phyloP scores from a whole-genome alignment of 2,797 vertebrate species.

The Echiichthys vipera region DNA sequence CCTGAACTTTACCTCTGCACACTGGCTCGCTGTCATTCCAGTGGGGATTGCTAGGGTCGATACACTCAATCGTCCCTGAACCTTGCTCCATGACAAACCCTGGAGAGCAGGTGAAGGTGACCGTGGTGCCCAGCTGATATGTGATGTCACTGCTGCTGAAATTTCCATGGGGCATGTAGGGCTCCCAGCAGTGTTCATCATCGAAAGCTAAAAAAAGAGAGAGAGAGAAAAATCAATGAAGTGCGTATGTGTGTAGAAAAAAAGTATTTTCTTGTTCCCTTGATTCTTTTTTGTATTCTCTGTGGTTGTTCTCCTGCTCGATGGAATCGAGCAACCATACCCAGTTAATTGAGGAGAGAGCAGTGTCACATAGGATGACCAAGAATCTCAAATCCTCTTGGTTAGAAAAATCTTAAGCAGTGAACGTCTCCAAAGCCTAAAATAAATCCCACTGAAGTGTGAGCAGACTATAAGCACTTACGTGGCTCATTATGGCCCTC shows the following conservation, averaged over 20 bases:
- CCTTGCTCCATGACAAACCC: conserved; percentile 92
- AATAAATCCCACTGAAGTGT: conserved; percentile 37
- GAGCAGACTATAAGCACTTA: conserved; percentile 30
- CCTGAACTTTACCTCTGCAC: conserved; percentile 85
- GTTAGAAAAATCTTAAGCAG: conserved; percentile 20
- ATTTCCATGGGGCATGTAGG: conserved; percentile 93
- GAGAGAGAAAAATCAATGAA: background rate
- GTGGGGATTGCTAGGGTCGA: conserved; percentile 90
- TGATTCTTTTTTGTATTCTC: background rate
- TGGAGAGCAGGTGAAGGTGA: conserved; percentile 90
- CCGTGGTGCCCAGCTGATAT: conserved; percentile 89
- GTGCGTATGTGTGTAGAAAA: background rate
- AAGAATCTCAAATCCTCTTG: conserved; percentile 7
- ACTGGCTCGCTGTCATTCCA: conserved; percentile 95
- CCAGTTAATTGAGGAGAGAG: conserved; percentile 8
- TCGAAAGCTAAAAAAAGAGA: conserved; percentile 86
- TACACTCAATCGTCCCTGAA: conserved; percentile 90
- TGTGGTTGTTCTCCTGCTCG: background rate
- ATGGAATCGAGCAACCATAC: background rate
- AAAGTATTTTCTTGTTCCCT: background rate
- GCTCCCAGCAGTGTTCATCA: conserved; percentile 93
- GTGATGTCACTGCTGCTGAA: conserved; percentile 92
- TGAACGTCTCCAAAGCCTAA: conserved; percentile 35
- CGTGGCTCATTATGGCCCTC: conserved; percentile 21
- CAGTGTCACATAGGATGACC: background rate